Conservation (phyloP, 2,888 invertebrate species). For the Tenthredo amoena region DNA sequence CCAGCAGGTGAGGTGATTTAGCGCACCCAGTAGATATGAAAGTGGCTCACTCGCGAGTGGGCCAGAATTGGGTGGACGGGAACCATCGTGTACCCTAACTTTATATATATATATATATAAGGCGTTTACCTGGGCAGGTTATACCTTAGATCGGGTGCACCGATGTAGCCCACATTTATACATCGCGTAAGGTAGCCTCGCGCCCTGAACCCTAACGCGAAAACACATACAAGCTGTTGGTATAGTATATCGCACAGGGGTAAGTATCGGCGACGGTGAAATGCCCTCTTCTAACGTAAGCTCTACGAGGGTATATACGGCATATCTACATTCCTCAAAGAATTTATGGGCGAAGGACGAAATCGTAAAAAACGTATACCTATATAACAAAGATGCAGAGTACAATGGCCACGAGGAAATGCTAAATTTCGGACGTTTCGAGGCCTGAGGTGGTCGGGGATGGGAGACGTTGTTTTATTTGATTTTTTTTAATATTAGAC, state of each 20-base stretch:
- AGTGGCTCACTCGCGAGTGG: conserved; percentile 45
- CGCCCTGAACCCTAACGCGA: conserved; percentile 3
- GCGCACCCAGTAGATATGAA: conserved; percentile 58
- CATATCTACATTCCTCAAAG: conserved; percentile 2
- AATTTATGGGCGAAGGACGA: conserved; percentile 47
- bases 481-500: conserved; percentile 29
- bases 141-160: not conserved
- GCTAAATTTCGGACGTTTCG: conserved; percentile 40
- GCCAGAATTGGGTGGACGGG: conserved; percentile 22
- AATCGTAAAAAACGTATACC: conserved; percentile 30
- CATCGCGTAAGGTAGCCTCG: not conserved
- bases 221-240: conserved; percentile 31
- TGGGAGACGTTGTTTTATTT: conserved; percentile 27
- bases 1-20: conserved; percentile 61
- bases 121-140: not conserved
- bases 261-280: conserved; percentile 35
- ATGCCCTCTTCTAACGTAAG: conserved; percentile 37
- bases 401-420: conserved; percentile 38
- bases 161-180: conserved; percentile 20
- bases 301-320: not conserved
- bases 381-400: conserved; percentile 20
- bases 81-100: conserved; percentile 15
- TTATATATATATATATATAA: not conserved
- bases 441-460: not conserved
- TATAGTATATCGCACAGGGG: conserved; percentile 36